Conservation (phyloP, 2,113 vertebrate genomes). For the Cephalopholis sonnerati region DNA sequence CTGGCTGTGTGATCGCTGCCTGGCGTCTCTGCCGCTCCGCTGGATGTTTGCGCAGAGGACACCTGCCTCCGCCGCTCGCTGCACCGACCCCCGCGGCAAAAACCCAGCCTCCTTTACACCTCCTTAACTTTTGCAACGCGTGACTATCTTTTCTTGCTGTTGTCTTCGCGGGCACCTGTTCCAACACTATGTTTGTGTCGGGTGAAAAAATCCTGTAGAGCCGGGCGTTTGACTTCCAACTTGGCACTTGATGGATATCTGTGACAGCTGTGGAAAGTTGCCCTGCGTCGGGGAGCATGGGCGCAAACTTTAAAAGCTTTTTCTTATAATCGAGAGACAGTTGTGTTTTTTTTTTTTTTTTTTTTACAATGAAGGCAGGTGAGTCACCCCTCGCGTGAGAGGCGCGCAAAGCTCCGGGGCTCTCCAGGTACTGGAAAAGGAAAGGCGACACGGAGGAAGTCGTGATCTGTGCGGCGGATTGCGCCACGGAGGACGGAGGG, state of each 20-base stretch:
- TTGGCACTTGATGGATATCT: slow-evolving; percentile 45
- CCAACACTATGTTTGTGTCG: background rate
- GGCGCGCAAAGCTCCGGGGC: slow-evolving; percentile 31
- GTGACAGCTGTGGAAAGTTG: slow-evolving; percentile 66
- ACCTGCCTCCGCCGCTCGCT: slow-evolving; percentile 20
- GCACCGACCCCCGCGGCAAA: background rate
- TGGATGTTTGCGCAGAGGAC: slow-evolving; percentile 75
- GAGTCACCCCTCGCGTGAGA: slow-evolving; percentile 65
- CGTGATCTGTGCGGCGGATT: slow-evolving; percentile 72
- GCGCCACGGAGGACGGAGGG: slow-evolving; percentile 60
- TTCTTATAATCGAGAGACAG: slow-evolving; percentile 11
- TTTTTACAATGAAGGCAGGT: slow-evolving; percentile 67
- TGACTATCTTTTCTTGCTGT: too few relatives aligned
- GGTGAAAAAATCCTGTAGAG: background rate
- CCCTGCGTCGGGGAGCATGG: slow-evolving; percentile 60
- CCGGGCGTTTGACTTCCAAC: slow-evolving; percentile 37
- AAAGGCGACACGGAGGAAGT: slow-evolving; percentile 54
- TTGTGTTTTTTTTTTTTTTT: background rate
- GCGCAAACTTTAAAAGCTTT: slow-evolving; percentile 65
- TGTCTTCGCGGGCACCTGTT: background rate
- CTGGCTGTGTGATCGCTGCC: slow-evolving; percentile 32
- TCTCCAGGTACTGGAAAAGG: slow-evolving; percentile 45
- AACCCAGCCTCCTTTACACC: background rate
- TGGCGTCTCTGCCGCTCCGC: slow-evolving; percentile 35
- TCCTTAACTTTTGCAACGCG: slow-evolving; percentile 31